Evolutionary conservation across 2,888 invertebrate species (phyloP).

Genomic region (Epistrophe grossulariae): DNA sequence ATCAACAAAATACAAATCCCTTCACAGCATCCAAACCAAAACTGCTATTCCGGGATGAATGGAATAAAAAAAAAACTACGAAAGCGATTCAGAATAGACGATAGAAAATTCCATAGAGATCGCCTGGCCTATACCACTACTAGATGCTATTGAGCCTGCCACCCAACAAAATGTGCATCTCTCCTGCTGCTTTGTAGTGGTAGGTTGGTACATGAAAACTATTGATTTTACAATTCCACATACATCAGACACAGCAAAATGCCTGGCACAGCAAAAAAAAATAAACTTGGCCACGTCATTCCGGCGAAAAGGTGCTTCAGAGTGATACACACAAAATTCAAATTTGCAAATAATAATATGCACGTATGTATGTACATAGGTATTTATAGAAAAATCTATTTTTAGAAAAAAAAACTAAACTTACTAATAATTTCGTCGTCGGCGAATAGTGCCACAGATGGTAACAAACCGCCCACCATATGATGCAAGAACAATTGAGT

Average conservation of each 20-base stretch:
- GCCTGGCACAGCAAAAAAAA: conserved; percentile 28
- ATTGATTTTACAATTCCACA: conserved; percentile 71
- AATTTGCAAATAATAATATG: conserved; percentile 29
- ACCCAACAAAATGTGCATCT: conserved; percentile 58
- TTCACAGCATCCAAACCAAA: conserved; percentile 44
- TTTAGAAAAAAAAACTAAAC: conserved; percentile 35
- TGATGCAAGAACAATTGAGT: conserved; percentile 77
- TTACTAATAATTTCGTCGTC: conserved; percentile 79
- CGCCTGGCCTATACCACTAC: conserved; percentile 27
- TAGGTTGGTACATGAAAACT: conserved; percentile 61
- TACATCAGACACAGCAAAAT: conserved; percentile 30
- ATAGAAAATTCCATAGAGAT: conserved; percentile 44
- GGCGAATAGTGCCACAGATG: conserved; percentile 81
- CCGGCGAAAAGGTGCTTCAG: conserved; percentile 23
- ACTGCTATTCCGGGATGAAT: conserved; percentile 37
- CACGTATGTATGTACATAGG: not conserved
- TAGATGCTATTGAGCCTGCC: conserved; percentile 36
- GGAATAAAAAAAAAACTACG: not conserved
- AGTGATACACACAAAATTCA: conserved; percentile 41
- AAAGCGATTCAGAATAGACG: conserved; percentile 17
- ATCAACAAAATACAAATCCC: conserved; percentile 50
- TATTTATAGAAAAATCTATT: not conserved
- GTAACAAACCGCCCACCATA: conserved; percentile 82
- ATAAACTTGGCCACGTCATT: conserved; percentile 51
- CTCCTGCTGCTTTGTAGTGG: conserved; percentile 22